These are phyloP conservation scores for Pangasius mekongensis DNA, from an alignment of 2,797 vertebrate species.

Conservation along the genomic window DNA sequence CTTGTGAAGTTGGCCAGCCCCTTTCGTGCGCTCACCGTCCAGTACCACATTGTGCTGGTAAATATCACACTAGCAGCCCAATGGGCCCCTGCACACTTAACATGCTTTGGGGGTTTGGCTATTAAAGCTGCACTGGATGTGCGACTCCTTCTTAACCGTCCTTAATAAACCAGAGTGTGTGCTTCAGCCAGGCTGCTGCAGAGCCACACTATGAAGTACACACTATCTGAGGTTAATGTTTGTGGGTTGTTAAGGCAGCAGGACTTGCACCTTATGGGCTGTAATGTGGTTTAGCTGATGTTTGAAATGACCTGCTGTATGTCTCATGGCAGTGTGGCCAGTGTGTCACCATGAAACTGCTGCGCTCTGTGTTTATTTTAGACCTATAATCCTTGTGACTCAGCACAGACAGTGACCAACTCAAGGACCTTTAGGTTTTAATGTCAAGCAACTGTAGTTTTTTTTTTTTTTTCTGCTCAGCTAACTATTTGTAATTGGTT, in stretches of 20 bases:
- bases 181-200: conserved; percentile 15
- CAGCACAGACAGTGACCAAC: not conserved
- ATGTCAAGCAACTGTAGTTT: not conserved
- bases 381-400: conserved; percentile 40
- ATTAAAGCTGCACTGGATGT: conserved; percentile 36
- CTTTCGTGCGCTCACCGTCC: conserved; percentile 35
- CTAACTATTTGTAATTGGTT: not conserved
- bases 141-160: not conserved
- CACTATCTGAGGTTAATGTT: conserved; percentile 40
- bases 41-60: conserved; percentile 57
- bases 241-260: not conserved
- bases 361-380: conserved; percentile 43
- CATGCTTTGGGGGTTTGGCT: conserved; percentile 45
- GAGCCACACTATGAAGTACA: conserved; percentile 32
- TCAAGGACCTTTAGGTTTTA: conserved; percentile 13
- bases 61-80: conserved; percentile 57
- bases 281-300: not conserved
- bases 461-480: not conserved
- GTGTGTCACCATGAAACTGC: conserved; percentile 52
- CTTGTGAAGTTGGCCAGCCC: conserved; percentile 42
- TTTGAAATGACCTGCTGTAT: conserved; percentile 34
- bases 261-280: not conserved
- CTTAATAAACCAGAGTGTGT: conserved; percentile 24
- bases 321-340: conserved; percentile 35
- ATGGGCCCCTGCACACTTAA: conserved; percentile 56